phyloP scores from a whole-genome alignment of 2,113 vertebrate genomes.

The Scomber scombrus region DNA sequence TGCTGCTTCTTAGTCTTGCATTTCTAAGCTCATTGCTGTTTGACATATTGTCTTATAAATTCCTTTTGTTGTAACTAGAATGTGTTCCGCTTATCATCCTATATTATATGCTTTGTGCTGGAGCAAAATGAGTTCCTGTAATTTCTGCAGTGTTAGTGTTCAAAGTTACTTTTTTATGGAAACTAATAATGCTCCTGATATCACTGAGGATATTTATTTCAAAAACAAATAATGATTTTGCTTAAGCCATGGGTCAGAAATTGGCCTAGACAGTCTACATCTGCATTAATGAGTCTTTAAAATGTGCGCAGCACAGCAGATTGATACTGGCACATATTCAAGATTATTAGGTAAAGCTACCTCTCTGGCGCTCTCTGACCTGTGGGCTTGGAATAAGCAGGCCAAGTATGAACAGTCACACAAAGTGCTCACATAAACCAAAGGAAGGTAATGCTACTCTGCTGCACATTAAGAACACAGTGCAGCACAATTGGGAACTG shows the following conservation, averaged over 20 bases:
- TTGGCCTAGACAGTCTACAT: background rate
- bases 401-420: background rate
- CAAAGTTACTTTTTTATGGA: constrained; percentile 2
- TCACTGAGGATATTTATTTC: background rate
- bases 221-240: background rate
- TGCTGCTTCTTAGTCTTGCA: background rate
- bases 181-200: background rate
- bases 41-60: background rate
- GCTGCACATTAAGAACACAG: background rate
- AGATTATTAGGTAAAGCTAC: background rate
- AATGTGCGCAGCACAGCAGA: constrained; percentile 18
- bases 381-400: background rate
- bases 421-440: background rate
- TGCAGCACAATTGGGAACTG: background rate
- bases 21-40: background rate
- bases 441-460: background rate
- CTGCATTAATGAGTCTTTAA: constrained; percentile 5
- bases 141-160: background rate
- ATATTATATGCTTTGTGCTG: background rate
- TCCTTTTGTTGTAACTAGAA: too few species aligned
- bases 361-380: background rate
- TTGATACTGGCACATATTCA: background rate
- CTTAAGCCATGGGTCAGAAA: background rate
- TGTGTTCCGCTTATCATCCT: background rate
- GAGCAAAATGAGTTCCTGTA: background rate